These are phyloP conservation scores for Coluber constrictor DNA, from an alignment of 2,797 vertebrate genomes.

Conservation along the genomic window DNA sequence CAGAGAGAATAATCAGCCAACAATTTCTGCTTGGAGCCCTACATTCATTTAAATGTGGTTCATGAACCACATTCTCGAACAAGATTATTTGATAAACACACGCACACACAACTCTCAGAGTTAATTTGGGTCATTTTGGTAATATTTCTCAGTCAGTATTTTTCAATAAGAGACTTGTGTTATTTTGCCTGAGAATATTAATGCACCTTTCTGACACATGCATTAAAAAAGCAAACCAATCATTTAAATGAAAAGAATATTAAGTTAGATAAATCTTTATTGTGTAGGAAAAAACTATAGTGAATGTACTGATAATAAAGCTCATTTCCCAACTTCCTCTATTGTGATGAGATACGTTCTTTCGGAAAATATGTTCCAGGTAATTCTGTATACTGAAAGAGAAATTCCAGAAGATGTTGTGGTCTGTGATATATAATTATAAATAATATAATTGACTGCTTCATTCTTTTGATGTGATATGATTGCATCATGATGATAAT, in stretches of 20 bases:
- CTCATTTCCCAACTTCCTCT: neutral
- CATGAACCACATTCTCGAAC: neutral
- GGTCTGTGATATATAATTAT: neutral
- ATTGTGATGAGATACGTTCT: constrained; percentile 14
- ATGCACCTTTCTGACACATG: neutral
- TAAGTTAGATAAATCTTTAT: constrained; percentile 15
- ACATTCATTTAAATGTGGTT: neutral
- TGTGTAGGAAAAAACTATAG: neutral
- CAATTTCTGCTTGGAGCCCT: too few species aligned
- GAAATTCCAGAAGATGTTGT: neutral
- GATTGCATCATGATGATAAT: constrained; percentile 5
- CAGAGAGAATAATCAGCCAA: neutral
- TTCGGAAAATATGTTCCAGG: neutral
- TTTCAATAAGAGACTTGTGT: neutral
- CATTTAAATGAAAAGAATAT: neutral
- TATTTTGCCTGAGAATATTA: neutral
- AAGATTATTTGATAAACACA: neutral
- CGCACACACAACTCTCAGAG: neutral
- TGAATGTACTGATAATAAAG: neutral
- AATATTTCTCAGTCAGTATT: neutral
- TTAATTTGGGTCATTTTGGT: neutral
- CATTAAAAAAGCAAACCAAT: neutral
- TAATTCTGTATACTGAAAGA: constrained; percentile 11
- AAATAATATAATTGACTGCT: neutral
- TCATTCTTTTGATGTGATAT: neutral